phyloP scores from a whole-genome alignment of 2,888 invertebrate genomes.

The Tipula unca region DNA sequence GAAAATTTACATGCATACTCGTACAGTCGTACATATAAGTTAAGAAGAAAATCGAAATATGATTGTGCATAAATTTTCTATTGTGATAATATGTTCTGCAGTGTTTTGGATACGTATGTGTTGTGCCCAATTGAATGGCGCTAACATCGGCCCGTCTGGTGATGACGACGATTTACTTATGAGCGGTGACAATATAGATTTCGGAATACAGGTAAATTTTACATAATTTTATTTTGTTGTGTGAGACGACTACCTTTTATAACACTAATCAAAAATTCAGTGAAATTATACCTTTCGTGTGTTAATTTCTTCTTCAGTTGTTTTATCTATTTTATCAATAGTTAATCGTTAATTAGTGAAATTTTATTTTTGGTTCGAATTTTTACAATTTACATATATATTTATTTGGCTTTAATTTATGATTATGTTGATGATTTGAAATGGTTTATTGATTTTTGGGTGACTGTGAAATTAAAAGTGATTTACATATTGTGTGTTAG shows the following conservation, averaged over 20 bases:
- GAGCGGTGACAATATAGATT: not conserved
- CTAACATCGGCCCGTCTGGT: not conserved
- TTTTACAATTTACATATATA: not conserved
- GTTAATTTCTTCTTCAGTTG: too few species aligned
- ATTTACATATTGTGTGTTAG: not conserved
- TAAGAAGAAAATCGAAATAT: not conserved
- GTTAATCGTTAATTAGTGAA: not conserved
- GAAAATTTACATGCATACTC: not conserved
- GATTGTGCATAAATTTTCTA: not conserved
- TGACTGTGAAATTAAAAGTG: not conserved
- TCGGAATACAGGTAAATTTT: not conserved
- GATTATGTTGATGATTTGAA: not conserved
- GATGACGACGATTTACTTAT: not conserved
- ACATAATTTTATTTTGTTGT: too few species aligned
- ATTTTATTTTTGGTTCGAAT: not conserved
- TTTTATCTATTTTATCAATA: not conserved
- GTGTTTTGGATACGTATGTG: not conserved
- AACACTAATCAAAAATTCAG: too few species aligned
- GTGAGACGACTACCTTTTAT: too few species aligned
- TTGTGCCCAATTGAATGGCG: not conserved
- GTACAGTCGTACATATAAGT: not conserved
- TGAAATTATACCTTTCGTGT: too few species aligned
- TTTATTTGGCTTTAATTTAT: not conserved
- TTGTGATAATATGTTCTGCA: not conserved
- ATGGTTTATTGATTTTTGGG: not conserved